Conservation (phyloP, 2,797 vertebrate genomes). For the Takifugu ocellatus region DNA sequence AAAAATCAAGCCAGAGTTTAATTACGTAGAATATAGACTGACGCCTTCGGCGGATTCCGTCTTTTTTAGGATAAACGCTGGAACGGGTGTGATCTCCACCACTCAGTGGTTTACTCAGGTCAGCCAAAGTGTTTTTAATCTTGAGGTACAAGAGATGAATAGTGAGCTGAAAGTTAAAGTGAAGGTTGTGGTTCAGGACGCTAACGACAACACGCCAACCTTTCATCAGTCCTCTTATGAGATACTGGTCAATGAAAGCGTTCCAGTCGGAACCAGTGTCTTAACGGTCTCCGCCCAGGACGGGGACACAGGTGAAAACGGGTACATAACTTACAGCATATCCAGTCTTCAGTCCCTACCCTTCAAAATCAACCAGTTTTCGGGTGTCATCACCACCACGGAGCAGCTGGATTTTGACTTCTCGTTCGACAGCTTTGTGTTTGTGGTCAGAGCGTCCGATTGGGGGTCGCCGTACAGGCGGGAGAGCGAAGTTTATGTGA, state of each 20-base stretch:
- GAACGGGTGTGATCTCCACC: conserved; percentile 89
- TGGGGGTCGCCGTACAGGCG: conserved; percentile 97
- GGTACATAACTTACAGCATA: conserved; percentile 96
- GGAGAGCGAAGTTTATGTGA: conserved; percentile 94
- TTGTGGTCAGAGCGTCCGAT: conserved; percentile 93
- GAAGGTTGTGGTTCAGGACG: conserved; percentile 83
- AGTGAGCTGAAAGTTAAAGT: conserved; percentile 81
- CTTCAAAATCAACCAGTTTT: conserved; percentile 94
- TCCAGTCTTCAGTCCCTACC: conserved; percentile 86
- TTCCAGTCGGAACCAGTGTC: conserved; percentile 81
- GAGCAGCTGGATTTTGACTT: conserved; percentile 94
- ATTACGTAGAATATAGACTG: conserved; percentile 85
- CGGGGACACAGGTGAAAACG: conserved; percentile 91
- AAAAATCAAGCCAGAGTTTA: conserved; percentile 82
- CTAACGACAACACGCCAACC: conserved; percentile 90
- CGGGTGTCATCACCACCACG: conserved; percentile 86
- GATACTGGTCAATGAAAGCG: conserved; percentile 88
- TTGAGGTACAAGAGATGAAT: conserved; percentile 80
- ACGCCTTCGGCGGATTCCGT: conserved; percentile 78
- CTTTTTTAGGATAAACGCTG: conserved; percentile 86
- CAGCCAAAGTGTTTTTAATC: conserved; percentile 80
- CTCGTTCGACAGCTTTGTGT: conserved; percentile 86
- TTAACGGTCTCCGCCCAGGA: conserved; percentile 86
- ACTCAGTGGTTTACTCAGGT: conserved; percentile 79
- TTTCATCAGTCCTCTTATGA: conserved; percentile 86